Conservation (phyloP, 2,113 vertebrate species). For the Hoplias malabaricus region DNA sequence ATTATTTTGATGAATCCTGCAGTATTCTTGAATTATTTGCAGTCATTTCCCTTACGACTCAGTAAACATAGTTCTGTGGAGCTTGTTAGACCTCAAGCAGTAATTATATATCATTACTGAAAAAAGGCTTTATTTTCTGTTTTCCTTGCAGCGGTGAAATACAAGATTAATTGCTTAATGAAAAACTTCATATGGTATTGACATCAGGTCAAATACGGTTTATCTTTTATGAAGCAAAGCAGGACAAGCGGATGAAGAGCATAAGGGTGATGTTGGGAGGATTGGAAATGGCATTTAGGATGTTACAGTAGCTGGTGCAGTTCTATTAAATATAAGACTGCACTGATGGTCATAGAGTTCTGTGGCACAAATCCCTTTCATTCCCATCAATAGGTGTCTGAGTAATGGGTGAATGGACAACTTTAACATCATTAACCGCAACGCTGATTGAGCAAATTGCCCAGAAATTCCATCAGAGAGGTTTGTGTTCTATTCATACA, state of each 20-base stretch:
- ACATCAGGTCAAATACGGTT: background rate
- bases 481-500: constrained; percentile 19
- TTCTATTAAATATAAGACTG: constrained; percentile 1
- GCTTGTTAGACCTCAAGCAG: background rate
- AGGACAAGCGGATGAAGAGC: background rate
- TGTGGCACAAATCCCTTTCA: constrained; percentile 22
- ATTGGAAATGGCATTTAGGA: background rate
- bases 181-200: background rate
- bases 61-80: constrained; percentile 33
- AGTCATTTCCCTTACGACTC: constrained; percentile 23
- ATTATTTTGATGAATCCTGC: constrained; percentile 50
- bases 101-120: background rate
- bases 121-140: constrained; percentile 17
- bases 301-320: background rate
- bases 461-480: constrained; percentile 55
- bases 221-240: background rate
- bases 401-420: constrained; percentile 49
- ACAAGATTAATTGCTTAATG: background rate
- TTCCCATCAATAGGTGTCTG: constrained; percentile 33
- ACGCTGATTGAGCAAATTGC: constrained; percentile 54
- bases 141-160: background rate
- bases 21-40: constrained; percentile 36
- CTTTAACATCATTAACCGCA: constrained; percentile 51
- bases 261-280: background rate
- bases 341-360: constrained; percentile 5